A percentile compares a stretch with the other conserved stretches of the same genome.
phyloP scores from a whole-genome alignment of 2,113 vertebrate genomes.

The Empidonax alnorum region DNA sequence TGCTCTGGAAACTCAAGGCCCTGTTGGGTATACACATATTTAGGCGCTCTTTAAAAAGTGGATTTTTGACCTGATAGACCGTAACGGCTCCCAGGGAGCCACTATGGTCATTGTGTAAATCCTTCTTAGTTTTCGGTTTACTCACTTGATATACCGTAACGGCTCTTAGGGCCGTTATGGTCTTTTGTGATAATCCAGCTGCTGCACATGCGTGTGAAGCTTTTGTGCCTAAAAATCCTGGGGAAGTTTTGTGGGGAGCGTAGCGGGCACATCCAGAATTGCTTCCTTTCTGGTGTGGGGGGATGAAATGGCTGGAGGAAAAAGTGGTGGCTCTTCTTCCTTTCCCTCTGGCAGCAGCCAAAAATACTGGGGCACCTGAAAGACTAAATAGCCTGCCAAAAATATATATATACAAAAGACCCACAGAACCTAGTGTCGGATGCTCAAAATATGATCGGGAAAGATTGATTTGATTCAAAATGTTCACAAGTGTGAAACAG shows the following conservation, averaged over 20 bases:
- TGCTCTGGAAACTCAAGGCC: slow-evolving; percentile 52
- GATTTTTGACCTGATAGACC: slow-evolving; percentile 72
- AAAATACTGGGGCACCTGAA: background rate
- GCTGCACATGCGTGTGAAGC: slow-evolving; percentile 66
- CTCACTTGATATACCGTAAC: slow-evolving; percentile 59
- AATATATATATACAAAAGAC: background rate
- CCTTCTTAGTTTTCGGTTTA: slow-evolving; percentile 68
- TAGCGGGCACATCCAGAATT: background rate
- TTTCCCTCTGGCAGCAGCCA: background rate
- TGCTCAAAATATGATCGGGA: background rate
- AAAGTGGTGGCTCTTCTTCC: background rate
- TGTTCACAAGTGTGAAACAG: background rate
- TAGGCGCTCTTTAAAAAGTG: slow-evolving; percentile 60
- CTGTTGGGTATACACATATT: slow-evolving; percentile 57
- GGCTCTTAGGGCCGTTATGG: slow-evolving; percentile 54
- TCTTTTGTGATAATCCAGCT: slow-evolving; percentile 65
- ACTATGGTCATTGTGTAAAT: slow-evolving; percentile 67
- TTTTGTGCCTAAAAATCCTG: slow-evolving; percentile 56
- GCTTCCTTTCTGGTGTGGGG: slow-evolving; percentile 13
- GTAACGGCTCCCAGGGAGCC: slow-evolving; percentile 65
- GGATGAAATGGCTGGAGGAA: background rate
- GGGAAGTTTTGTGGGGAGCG: slow-evolving; percentile 1
- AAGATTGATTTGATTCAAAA: background rate
- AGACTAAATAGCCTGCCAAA: background rate
- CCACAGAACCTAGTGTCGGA: background rate